Evolutionary conservation across 2,888 invertebrate genomes (phyloP).

Genomic region (Glyphotaelius pellucidus): DNA sequence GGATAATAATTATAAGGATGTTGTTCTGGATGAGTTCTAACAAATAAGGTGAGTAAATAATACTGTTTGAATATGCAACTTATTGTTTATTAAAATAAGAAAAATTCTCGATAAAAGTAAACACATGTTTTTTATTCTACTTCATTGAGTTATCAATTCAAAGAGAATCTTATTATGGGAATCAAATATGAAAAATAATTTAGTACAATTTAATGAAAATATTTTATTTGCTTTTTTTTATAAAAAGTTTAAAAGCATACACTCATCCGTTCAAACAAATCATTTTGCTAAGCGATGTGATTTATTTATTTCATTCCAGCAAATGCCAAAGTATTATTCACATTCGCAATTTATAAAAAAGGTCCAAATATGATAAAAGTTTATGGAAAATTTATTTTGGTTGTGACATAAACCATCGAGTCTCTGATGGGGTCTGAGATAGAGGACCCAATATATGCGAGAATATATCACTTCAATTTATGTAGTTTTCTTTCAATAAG

Average conservation of each 20-base stretch:
- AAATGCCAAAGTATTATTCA: neutral
- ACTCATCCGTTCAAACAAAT: neutral
- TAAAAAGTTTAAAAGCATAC: neutral
- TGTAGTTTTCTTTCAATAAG: constrained; percentile 14
- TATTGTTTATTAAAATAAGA: neutral
- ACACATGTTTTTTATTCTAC: neutral
- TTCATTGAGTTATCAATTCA: neutral
- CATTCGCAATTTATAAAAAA: neutral
- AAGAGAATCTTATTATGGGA: neutral
- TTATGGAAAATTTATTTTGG: constrained; percentile 22
- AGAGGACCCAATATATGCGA: constrained; percentile 26
- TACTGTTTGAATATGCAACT: no score
- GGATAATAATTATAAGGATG: no score
- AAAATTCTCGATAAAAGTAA: neutral
- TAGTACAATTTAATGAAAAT: neutral
- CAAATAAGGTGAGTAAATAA: no score
- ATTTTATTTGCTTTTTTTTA: neutral
- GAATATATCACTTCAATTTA: constrained; percentile 33
- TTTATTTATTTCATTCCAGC: neutral
- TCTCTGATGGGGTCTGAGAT: constrained; percentile 33
- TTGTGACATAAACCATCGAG: constrained; percentile 38
- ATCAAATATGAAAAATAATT: neutral
- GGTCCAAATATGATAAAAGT: neutral
- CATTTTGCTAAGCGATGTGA: neutral
- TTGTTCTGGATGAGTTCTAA: no score